Base-by-base conservation (phyloP, 2,797 vertebrate species). In the Cossypha dichroa region DNA sequence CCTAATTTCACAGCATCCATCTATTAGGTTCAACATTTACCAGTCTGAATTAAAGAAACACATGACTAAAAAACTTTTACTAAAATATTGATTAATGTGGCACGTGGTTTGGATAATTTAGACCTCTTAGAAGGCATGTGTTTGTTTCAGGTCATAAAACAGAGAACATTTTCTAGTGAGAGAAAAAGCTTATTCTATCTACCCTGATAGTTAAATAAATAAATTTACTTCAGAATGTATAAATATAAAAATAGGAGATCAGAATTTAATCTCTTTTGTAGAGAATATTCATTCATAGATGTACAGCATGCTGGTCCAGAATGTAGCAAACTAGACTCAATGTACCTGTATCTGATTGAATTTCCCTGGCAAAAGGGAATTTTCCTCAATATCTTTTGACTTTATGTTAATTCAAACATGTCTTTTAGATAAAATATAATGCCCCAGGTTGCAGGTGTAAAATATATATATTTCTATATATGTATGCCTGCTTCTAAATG, bases 301-400 rank as follows among this genome's bases (percentile, higher is more conserved):
- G 4, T 23, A 34, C 3, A 59, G 4, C 10, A 25, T 11, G 6
- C 11, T 64, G 20, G 13, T 66, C 5, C 3, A 48, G 13, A 6
- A 34, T 13, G n/a, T 34, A 72, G 28, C 11, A 29, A 31, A 15
- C 9, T 58, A 9, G 14, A 66, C 52, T 23, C 22, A 52, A 41
- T n/a, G 36, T n/a, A 19, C 0, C 0, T 17, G 2, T 34, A 25
- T 23, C 16, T 85, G 11, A 28, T 33, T 63, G 15, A 76, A 74
- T 21, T 74, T 56, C 63, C 9, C 5, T 2, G 2, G 14, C 6
- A 70, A 93, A 88, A 79, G 6, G 4, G 21, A 80, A 48, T 5
- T 59, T 46, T 69, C 16, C 19, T 45, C 33, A 60, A n/a, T 49
- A 3, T 45, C 33, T 85, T 52, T 38, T 43, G 29, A 54, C 8